Evolutionary conservation across 2,888 invertebrate species (phyloP), one percentile per base, ranked within the genome.

Genomic region (Cantharis flavilabris): DNA sequence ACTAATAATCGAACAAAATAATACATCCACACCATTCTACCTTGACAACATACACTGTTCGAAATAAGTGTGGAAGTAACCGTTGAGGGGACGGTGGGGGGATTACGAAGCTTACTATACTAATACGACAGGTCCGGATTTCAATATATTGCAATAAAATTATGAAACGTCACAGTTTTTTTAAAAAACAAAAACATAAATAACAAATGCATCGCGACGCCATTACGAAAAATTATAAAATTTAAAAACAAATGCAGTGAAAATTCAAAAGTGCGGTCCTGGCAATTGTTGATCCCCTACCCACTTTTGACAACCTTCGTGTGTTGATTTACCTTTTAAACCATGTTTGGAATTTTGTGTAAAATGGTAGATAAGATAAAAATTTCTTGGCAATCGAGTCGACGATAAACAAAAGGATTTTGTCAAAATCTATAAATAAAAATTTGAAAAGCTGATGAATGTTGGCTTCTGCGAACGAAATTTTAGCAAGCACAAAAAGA

Each of bases 31-130:
- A 71, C 73, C 69, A 69, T 71, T 70, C 76, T 76, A 79, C 79
- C 79, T 79, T 79, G 76, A 69, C 79, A 75, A 79, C 79, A 75
- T 79, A 79, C 76, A 79, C 79, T 72, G 77, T 76, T 77, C 76
- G 65, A 76, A 79, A 77, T 74, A 74, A 75, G 75, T 79, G 74
- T 75, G 28, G 77, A 77, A 76, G 74, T 71, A 72, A 76, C 79
- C 79, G 79, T 79, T 79, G 79, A 77, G 77, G 75, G 76, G 65
- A n/a, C 11, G 67, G 28, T 9, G 63, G 79, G 73, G 73, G 16
- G 18, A 26, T n/a, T 9, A 26, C 70, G 72, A 14, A 67, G 71
- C 16, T 18, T 62, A 69, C 30, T 65, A 67, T 71, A 71, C 62
- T 69, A 18, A 28, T 63, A 26, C 23, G 10, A 65, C 78, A 78